These are phyloP conservation scores for Zoroaster sp. DNA, from an alignment of 53 echinoderm and acorn worm species.

Conservation along the genomic window DNA sequence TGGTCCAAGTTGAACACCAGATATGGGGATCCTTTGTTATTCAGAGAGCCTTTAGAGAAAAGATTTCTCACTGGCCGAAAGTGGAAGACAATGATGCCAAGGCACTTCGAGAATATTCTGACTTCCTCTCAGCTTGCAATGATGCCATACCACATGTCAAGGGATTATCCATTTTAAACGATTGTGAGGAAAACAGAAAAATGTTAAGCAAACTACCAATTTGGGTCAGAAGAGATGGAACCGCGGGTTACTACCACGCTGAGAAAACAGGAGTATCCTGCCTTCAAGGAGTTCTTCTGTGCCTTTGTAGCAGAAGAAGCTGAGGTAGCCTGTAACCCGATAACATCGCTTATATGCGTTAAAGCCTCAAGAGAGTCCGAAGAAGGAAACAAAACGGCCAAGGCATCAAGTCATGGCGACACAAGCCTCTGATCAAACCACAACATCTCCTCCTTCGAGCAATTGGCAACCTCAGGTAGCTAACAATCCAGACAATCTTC, in stretches of 20 bases:
- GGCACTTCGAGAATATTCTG: slow-evolving; percentile 61
- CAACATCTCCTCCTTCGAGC: not conserved
- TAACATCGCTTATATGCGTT: slow-evolving; percentile 46
- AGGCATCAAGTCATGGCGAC: no score
- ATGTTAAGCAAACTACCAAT: slow-evolving; percentile 56
- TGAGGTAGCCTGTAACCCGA: slow-evolving; percentile 66
- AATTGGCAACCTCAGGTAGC: not conserved
- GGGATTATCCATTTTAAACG: slow-evolving; percentile 56
- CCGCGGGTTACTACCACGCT: slow-evolving; percentile 47
- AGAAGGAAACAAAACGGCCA: not conserved
- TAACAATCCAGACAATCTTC: not conserved
- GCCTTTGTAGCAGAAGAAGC: slow-evolving; percentile 61
- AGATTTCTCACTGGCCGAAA: slow-evolving; percentile 57
- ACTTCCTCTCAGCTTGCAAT: slow-evolving; percentile 50
- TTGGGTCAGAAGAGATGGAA: slow-evolving; percentile 61
- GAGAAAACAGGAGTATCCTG: slow-evolving; percentile 32
- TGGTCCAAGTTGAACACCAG: slow-evolving; percentile 36
- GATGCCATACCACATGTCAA: slow-evolving; percentile 69
- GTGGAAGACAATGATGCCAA: slow-evolving; percentile 41
- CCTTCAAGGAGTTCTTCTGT: slow-evolving; percentile 50
- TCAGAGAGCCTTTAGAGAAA: slow-evolving; percentile 57
- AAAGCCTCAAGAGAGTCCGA: not conserved
- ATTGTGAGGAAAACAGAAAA: slow-evolving; percentile 69
- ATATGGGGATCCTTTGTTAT: slow-evolving; percentile 66
- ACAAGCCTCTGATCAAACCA: not conserved